These are phyloP conservation scores for Helleia helle DNA, from an alignment of 2,888 invertebrate species.

Conservation along the genomic window DNA sequence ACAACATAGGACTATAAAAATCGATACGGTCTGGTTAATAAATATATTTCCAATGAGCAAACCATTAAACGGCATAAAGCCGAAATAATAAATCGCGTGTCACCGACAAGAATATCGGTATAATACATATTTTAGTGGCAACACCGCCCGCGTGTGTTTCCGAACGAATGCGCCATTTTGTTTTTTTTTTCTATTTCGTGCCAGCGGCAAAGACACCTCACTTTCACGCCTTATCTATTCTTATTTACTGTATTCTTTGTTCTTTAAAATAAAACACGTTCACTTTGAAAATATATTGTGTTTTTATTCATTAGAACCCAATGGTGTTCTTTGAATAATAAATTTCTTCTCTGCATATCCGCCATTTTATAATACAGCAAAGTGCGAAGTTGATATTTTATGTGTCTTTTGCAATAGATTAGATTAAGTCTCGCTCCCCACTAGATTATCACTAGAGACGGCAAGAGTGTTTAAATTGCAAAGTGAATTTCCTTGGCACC, in stretches of 20 bases:
- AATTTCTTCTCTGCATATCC: not conserved
- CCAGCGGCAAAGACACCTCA: not conserved
- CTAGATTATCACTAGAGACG: too few relatives aligned
- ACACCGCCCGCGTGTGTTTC: conserved; percentile 6
- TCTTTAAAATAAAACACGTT: not conserved
- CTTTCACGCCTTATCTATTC: not conserved
- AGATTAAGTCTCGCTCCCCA: too few relatives aligned
- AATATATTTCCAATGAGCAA: not conserved
- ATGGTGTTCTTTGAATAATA: too few relatives aligned
- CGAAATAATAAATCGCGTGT: not conserved
- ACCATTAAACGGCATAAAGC: not conserved
- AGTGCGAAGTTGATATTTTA: too few relatives aligned
- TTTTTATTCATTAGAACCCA: not conserved
- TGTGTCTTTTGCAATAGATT: too few relatives aligned
- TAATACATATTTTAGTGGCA: conserved; percentile 19
- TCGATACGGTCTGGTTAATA: too few relatives aligned
- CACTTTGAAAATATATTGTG: not conserved
- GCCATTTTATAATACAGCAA: not conserved
- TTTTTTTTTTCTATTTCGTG: not conserved
- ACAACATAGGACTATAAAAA: too few relatives aligned
- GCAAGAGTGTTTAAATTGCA: too few relatives aligned
- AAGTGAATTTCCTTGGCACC: too few relatives aligned
- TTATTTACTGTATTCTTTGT: not conserved
- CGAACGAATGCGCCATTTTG: not conserved
- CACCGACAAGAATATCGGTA: conserved; percentile 3